phyloP scores from a whole-genome alignment of 2,888 invertebrate species.

The Phragmatobia fuliginosa region DNA sequence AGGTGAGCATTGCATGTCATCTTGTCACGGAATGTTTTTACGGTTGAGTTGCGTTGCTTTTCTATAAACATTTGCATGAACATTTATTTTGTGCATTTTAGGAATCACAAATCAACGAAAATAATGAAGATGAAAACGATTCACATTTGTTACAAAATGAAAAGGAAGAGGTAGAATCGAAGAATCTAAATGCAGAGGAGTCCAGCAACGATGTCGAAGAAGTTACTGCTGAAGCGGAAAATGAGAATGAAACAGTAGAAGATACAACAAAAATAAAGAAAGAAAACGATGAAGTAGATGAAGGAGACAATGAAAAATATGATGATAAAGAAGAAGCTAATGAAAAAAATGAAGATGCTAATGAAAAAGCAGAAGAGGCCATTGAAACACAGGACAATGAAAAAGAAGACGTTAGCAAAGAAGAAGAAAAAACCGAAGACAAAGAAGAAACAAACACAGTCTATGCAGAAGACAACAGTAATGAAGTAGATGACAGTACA shows the following conservation, averaged over 20 bases:
- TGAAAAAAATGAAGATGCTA: constrained; percentile 36
- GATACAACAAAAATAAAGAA: constrained; percentile 21
- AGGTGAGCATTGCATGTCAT: constrained; percentile 76
- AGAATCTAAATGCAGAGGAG: background rate
- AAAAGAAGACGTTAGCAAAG: constrained; percentile 25
- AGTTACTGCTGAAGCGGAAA: constrained; percentile 39
- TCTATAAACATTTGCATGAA: constrained; percentile 79
- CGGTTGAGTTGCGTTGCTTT: constrained; percentile 80
- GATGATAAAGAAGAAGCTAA: constrained; percentile 21
- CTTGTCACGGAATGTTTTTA: constrained; percentile 62
- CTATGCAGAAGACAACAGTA: constrained; percentile 27
- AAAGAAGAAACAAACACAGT: constrained; percentile 24
- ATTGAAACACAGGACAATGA: constrained; percentile 22
- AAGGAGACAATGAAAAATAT: constrained; percentile 35
- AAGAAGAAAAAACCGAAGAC: constrained; percentile 21
- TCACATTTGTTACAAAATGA: constrained; percentile 30
- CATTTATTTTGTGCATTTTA: constrained; percentile 76
- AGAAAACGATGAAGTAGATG: constrained; percentile 26
- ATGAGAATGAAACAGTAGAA: constrained; percentile 35
- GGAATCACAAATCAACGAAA: constrained; percentile 63
- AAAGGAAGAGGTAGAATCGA: constrained; percentile 35
- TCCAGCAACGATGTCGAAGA: constrained; percentile 22
- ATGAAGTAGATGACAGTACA: constrained; percentile 22
- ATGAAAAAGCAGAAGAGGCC: constrained; percentile 24
- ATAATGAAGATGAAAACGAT: constrained; percentile 27